Conservation (phyloP, 2,888 invertebrate species). For the Teleogryllus oceanicus region DNA sequence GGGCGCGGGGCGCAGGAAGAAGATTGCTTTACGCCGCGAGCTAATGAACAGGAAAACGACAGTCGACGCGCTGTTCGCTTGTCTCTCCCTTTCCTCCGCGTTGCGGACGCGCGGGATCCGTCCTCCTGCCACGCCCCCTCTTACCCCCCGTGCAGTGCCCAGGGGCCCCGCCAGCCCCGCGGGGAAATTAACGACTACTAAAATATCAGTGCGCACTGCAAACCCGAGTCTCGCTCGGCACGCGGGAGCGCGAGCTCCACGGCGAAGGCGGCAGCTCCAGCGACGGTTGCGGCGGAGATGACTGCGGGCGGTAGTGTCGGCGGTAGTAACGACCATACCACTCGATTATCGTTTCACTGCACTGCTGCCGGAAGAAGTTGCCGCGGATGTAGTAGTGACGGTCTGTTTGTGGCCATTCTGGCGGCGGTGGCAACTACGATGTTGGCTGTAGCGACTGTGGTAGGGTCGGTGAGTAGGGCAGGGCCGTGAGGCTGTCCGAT, state of each 20-base stretch:
- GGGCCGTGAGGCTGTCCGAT: too few species aligned
- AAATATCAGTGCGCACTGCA: conserved; percentile 11
- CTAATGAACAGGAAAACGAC: conserved; percentile 18
- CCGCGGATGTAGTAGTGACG: too few species aligned
- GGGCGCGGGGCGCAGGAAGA: not conserved
- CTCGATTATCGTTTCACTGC: too few species aligned
- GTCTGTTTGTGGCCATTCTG: too few species aligned
- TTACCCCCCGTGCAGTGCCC: not conserved
- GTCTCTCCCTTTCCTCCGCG: not conserved
- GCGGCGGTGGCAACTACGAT: too few species aligned
- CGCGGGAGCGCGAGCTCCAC: not conserved
- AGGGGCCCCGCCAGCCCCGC: not conserved
- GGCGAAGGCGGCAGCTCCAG: not conserved
- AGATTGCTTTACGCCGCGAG: conserved; percentile 11
- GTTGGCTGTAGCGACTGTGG: too few species aligned
- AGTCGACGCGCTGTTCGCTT: conserved; percentile 1
- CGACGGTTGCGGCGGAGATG: too few species aligned
- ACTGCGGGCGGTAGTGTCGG: too few species aligned
- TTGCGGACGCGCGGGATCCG: not conserved
- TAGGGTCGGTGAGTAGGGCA: too few species aligned
- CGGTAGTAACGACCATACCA: too few species aligned
- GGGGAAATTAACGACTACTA: conserved; percentile 18
- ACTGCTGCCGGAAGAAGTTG: too few species aligned
- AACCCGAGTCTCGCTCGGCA: not conserved
- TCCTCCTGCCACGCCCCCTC: not conserved